Base-by-base conservation (phyloP, 2,113 vertebrate genomes). In the Prionailurus bengalensis region DNA sequence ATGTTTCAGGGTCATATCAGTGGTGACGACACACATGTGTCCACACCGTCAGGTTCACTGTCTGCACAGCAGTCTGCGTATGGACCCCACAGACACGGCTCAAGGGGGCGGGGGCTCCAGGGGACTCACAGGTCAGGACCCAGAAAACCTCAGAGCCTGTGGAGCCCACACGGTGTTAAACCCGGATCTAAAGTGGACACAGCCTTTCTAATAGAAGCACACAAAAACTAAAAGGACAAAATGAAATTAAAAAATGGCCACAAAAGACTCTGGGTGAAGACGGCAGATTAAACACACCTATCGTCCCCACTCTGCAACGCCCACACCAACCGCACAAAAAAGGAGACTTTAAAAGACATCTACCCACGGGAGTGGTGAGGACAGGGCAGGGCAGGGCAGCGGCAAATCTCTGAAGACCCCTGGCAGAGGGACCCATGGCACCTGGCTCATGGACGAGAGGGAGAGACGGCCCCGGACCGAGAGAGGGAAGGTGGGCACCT, bases 1-100 rank as follows among this genome's bases (percentile, higher is more conserved):
- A 7, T 17, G 31, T 31, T 61, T 31, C 29, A 1, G 83, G 58
- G 66, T 53, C 65, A 5, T 0, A 14, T 1, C 48, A 6, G 4
- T 5, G 4, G 1, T 4, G 74, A 27, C 42, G 31, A 48, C 74
- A 48, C 2, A 0, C 7, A 17, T 1, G 1, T 6, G 0, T 12
- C 13, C 12, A 11, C 3, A 5, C 11, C 42, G 0, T 5, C 33
- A 0, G 0, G 17, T 12, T 14, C 19, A 0, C 0, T 17, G 58
- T 63, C 39, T 1, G 2, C 1, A 10, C 27, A n/a, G 27, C 4
- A 1, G 45, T 9, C 73, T 6, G 0, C 0, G 33, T 1, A 5
- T 4, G 66, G 58, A 2, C 7, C 65, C 4, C 2, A 33, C 29
- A 5, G 39, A 31, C 15, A 5, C 3, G 15, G 33, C 11, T 33